A percentile compares a stretch with the other conserved stretches of the same genome.
Evolutionary conservation across 2,113 vertebrate species (phyloP).

Genomic region (Thymallus thymallus): DNA sequence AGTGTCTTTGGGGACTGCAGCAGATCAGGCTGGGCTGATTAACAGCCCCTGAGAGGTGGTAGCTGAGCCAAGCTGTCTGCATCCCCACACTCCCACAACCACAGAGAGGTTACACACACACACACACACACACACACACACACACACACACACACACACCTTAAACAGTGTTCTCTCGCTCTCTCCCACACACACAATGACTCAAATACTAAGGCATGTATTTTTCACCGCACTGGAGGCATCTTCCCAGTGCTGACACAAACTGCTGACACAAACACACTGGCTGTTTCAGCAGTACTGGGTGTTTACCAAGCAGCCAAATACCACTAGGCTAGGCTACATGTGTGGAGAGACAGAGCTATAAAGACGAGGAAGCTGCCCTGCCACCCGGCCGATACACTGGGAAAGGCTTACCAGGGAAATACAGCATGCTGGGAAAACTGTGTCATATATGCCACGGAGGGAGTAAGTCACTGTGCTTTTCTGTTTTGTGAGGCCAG

Average conservation of each 20-base stretch:
- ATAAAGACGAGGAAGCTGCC: not conserved
- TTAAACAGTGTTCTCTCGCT: not conserved
- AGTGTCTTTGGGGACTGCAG: not conserved
- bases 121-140: slow-evolving; percentile 19
- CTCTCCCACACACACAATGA: slow-evolving; percentile 50
- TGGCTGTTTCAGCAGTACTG: slow-evolving; percentile 35
- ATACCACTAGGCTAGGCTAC: slow-evolving; percentile 7
- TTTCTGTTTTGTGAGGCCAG: not conserved
- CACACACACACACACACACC: slow-evolving; percentile 18
- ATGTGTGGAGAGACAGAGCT: slow-evolving; percentile 45
- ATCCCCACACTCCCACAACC: slow-evolving; percentile 60
- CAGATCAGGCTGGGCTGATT: slow-evolving; percentile 56
- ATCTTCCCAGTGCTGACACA: slow-evolving; percentile 50
- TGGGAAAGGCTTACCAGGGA: not conserved
- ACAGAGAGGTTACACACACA: slow-evolving; percentile 45
- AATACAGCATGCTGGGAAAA: not conserved
- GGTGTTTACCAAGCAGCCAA: slow-evolving; percentile 48
- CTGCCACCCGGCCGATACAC: not conserved
- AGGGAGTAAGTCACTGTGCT: not conserved
- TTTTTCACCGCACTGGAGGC: slow-evolving; percentile 64
- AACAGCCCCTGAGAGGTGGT: slow-evolving; percentile 61
- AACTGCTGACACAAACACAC: slow-evolving; percentile 64
- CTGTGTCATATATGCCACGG: not conserved
- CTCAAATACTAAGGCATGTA: slow-evolving; percentile 61
- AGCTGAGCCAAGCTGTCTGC: slow-evolving; percentile 64